These are phyloP conservation scores for Bellardia bayeri DNA, from an alignment of 2,888 invertebrate species.

Conservation along the genomic window DNA sequence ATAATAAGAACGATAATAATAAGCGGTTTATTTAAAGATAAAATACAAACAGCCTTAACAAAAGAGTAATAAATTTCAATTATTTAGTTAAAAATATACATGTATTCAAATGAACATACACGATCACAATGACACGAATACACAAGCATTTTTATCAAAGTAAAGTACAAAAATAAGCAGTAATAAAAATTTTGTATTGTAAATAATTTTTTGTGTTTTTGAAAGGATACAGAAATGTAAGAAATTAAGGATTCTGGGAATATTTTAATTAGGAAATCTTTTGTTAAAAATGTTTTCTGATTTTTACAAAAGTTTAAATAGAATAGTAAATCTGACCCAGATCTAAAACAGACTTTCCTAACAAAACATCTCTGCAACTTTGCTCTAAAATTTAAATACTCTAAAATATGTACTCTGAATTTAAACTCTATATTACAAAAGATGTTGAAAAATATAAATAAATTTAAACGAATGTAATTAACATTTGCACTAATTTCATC, in stretches of 20 bases:
- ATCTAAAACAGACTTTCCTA: too few species aligned
- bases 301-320: too few species aligned
- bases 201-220: conserved; percentile 15
- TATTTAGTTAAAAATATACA: conserved; percentile 55
- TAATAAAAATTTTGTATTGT: conserved; percentile 27
- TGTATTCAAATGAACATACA: conserved; percentile 4
- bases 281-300: too few species aligned
- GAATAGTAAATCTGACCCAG: too few species aligned
- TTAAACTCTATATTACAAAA: too few species aligned
- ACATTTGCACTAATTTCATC: too few species aligned
- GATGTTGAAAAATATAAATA: too few species aligned
- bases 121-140: conserved; percentile 4
- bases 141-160: background rate
- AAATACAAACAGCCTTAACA: conserved; percentile 51
- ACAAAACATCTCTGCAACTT: too few species aligned
- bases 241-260: background rate
- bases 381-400: too few species aligned
- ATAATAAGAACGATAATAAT: conserved; percentile 37
- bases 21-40: conserved; percentile 56
- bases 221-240: background rate
- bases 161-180: background rate
- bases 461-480: background rate
- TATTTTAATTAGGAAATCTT: background rate
- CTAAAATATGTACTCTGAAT: too few species aligned
- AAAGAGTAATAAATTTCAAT: conserved; percentile 72